Conservation (phyloP, 2,797 vertebrate genomes). For the Xerus rutilus region DNA sequence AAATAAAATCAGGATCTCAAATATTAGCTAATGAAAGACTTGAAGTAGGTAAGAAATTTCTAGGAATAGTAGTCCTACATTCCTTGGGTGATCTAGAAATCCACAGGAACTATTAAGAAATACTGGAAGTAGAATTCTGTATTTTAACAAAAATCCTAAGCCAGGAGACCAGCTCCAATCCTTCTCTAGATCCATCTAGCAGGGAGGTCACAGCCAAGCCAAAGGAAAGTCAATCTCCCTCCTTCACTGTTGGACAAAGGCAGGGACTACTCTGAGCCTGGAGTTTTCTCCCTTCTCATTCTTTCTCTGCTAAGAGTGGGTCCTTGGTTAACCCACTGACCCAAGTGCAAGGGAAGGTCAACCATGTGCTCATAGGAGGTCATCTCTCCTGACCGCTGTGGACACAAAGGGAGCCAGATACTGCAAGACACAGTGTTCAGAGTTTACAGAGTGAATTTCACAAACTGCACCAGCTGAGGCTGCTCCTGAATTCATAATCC, state of each 20-base stretch:
- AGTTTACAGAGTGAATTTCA: background rate
- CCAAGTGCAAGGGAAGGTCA: background rate
- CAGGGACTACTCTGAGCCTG: background rate
- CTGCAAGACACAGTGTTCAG: background rate
- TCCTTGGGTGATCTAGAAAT: background rate
- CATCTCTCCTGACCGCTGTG: background rate
- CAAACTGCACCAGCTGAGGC: background rate
- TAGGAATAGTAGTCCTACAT: background rate
- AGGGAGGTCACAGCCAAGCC: background rate
- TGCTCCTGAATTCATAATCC: too few relatives aligned
- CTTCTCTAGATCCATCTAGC: background rate
- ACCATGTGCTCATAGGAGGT: background rate
- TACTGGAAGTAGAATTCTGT: background rate
- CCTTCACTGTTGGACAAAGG: background rate
- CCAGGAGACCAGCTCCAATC: background rate
- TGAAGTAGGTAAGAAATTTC: background rate
- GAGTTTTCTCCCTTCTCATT: background rate
- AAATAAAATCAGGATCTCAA: background rate
- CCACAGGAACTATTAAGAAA: background rate
- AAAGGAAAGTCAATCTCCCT: background rate
- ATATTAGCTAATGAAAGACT: conserved; percentile 22
- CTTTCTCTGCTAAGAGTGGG: background rate
- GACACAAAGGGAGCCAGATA: background rate
- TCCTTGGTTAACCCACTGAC: background rate
- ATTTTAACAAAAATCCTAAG: conserved; percentile 29